Evolutionary conservation across 2,888 invertebrate genomes (phyloP).

Genomic region (Parnassius orleans): DNA sequence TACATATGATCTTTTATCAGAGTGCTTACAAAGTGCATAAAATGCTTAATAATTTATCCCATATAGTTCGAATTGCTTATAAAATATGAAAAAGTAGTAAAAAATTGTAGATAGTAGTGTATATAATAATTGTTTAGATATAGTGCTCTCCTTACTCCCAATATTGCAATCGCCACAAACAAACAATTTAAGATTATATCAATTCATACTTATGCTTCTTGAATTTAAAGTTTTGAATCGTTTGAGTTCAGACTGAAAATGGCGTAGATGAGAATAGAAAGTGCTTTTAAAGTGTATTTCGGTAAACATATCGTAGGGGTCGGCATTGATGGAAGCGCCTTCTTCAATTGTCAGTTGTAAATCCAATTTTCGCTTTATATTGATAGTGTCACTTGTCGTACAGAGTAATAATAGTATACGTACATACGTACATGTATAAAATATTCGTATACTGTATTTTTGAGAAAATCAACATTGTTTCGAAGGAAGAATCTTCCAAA

Average conservation of each 20-base stretch:
- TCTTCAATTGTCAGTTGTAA: constrained; percentile 77
- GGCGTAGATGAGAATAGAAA: constrained; percentile 47
- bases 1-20: too few relatives aligned
- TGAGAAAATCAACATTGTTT: too few relatives aligned
- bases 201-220: background rate
- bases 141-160: too few relatives aligned
- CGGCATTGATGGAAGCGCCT: constrained; percentile 74
- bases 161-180: background rate
- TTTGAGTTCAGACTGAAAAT: constrained; percentile 19
- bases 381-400: constrained; percentile 63
- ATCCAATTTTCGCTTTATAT: constrained; percentile 79
- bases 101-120: too few relatives aligned
- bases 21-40: too few relatives aligned
- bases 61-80: too few relatives aligned
- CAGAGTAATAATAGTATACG: constrained; percentile 54
- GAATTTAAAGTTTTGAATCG: constrained; percentile 28
- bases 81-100: too few relatives aligned
- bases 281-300: constrained; percentile 66
- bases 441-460: background rate
- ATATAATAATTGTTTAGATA: too few relatives aligned
- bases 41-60: too few relatives aligned
- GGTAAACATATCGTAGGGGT: constrained; percentile 68
- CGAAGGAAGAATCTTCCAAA: too few relatives aligned
- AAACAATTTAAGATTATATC: background rate
- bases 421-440: constrained; percentile 21